phyloP scores from a whole-genome alignment of 2,888 invertebrate species.

The Mythimna loreyi region DNA sequence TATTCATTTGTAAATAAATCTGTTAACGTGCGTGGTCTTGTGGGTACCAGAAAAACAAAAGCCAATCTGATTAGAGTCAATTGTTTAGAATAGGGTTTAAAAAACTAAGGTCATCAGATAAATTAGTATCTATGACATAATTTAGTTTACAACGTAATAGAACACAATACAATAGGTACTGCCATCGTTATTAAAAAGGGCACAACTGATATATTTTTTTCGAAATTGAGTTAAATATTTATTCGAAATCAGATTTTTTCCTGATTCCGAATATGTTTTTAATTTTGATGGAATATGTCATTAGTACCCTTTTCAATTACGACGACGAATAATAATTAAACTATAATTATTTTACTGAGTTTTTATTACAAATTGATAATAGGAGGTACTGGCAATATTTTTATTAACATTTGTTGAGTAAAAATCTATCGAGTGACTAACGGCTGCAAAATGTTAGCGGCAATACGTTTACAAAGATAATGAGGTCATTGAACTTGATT shows the following conservation, averaged over 20 bases:
- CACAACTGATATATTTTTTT: too few relatives aligned
- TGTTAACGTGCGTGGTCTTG: not conserved
- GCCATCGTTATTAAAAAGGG: too few relatives aligned
- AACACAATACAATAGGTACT: not conserved
- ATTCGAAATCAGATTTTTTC: too few relatives aligned
- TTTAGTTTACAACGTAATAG: not conserved
- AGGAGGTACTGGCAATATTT: conserved; percentile 22
- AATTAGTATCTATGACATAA: not conserved
- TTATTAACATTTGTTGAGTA: conserved; percentile 20
- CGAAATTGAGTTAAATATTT: too few relatives aligned
- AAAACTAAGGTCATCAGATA: not conserved
- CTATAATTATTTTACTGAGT: too few relatives aligned
- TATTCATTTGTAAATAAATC: conserved; percentile 1
- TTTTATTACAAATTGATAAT: not conserved
- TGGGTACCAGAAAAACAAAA: not conserved
- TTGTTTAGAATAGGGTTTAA: not conserved
- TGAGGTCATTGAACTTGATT: conserved; percentile 76
- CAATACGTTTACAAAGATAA: conserved; percentile 75
- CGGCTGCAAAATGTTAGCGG: conserved; percentile 76
- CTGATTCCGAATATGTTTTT: too few relatives aligned
- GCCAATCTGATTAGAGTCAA: not conserved
- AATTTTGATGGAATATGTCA: too few relatives aligned
- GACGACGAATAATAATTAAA: too few relatives aligned
- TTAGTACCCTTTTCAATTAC: too few relatives aligned
- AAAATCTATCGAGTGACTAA: conserved; percentile 50